Evolutionary conservation across 1,140 invertebrate genomes (phyloP).

Genomic region (Galleria mellonella): DNA sequence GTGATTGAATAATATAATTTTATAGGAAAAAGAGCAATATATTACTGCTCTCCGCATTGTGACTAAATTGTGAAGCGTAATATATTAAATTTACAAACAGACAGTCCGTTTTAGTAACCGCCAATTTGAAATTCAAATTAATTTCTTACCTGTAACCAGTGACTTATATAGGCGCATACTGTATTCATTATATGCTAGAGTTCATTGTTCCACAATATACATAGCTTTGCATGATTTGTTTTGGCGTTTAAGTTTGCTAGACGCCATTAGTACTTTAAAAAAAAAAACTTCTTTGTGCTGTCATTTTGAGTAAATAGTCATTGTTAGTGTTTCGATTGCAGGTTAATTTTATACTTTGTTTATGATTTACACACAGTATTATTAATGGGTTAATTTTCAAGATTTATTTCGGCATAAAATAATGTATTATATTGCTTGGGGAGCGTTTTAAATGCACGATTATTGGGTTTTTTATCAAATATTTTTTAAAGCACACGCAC

Average conservation of each 20-base stretch:
- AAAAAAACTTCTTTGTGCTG: too few relatives aligned
- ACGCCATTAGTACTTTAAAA: too few relatives aligned
- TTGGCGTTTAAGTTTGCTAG: conserved; percentile 17
- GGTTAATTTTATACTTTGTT: too few relatives aligned
- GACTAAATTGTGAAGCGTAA: conserved; percentile 14
- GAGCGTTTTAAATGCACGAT: conserved; percentile 11
- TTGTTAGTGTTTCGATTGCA: too few relatives aligned
- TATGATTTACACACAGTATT: too few relatives aligned
- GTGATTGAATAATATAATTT: conserved; percentile 27
- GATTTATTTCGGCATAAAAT: not conserved
- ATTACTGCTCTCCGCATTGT: conserved; percentile 36
- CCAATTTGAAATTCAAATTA: conserved; percentile 36
- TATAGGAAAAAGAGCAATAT: conserved; percentile 30
- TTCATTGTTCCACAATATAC: conserved; percentile 15
- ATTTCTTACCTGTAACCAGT: conserved; percentile 11
- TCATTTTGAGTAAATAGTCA: too few relatives aligned
- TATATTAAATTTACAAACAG: too few relatives aligned
- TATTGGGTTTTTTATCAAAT: conserved; percentile 2
- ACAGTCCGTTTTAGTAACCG: not conserved
- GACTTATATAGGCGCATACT: not conserved
- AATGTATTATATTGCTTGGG: conserved; percentile 3
- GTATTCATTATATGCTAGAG: conserved; percentile 3
- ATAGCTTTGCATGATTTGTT: conserved; percentile 28
- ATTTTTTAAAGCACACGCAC: conserved; percentile 1
- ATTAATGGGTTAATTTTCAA: too few relatives aligned